A percentile compares a stretch with the other conserved stretches of the same genome.
Conservation (phyloP, 2,113 vertebrate genomes). For the Saccopteryx leptura region DNA sequence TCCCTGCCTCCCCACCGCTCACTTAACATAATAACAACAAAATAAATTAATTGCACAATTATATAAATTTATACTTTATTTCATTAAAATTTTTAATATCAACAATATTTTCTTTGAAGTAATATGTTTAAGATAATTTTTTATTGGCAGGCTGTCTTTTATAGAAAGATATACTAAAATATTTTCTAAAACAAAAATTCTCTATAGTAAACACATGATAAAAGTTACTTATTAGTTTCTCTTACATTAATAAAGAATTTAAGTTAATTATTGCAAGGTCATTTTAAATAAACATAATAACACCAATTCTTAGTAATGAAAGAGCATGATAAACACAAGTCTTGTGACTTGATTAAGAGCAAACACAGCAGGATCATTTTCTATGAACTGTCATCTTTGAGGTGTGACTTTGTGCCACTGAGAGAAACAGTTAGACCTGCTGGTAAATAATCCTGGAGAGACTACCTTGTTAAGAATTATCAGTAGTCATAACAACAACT, state of each 20-base stretch:
- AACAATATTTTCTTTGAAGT: background rate
- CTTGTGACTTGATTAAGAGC: background rate
- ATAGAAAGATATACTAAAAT: background rate
- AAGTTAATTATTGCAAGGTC: background rate
- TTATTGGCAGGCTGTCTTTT: background rate
- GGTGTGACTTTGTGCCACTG: background rate
- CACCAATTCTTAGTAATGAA: conserved; percentile 37
- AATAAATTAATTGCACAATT: background rate
- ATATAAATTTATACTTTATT: background rate
- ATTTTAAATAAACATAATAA: conserved; percentile 39
- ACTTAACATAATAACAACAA: background rate
- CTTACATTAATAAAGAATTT: background rate
- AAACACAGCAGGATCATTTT: background rate
- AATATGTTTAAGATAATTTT: background rate
- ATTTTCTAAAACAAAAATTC: background rate
- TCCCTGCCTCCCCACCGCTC: no score
- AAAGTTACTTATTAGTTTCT: background rate
- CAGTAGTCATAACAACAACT: background rate
- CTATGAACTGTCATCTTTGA: conserved; percentile 3
- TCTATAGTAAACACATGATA: background rate
- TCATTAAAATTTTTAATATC: background rate
- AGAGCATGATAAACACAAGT: conserved; percentile 24
- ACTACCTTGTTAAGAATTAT: background rate
- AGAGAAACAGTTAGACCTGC: background rate
- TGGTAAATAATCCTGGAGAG: background rate